Conservation (phyloP, 1,140 invertebrate genomes). For the Tetramorium alpestre region DNA sequence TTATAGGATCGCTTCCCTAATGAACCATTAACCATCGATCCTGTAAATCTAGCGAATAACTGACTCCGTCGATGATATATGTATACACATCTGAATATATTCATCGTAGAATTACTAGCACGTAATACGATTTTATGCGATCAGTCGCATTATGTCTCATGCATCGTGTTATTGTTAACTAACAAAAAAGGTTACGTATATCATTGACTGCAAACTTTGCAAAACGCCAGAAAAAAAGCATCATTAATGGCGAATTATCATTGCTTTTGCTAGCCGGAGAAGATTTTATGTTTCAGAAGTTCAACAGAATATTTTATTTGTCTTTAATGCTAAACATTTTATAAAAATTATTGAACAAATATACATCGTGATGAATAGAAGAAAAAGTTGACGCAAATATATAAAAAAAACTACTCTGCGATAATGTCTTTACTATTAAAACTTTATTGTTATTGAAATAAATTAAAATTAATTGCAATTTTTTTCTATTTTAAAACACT, state of each 20-base stretch:
- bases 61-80: background rate
- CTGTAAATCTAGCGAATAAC: background rate
- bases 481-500: background rate
- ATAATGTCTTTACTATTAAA: background rate
- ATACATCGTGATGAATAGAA: background rate
- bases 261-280: background rate
- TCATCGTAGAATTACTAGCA: background rate
- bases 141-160: background rate
- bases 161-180: background rate
- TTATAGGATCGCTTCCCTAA: conserved; percentile 1
- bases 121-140: background rate
- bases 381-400: background rate
- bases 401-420: background rate
- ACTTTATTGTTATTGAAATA: background rate
- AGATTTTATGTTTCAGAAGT: background rate
- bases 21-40: background rate
- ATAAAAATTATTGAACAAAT: background rate
- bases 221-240: background rate
- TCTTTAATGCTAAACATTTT: background rate
- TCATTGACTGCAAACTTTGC: background rate
- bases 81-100: background rate
- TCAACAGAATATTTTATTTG: background rate
- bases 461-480: background rate
- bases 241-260: background rate
- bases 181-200: background rate